Conservation (phyloP, 2,888 invertebrate genomes). For the Melitaea athalia region DNA sequence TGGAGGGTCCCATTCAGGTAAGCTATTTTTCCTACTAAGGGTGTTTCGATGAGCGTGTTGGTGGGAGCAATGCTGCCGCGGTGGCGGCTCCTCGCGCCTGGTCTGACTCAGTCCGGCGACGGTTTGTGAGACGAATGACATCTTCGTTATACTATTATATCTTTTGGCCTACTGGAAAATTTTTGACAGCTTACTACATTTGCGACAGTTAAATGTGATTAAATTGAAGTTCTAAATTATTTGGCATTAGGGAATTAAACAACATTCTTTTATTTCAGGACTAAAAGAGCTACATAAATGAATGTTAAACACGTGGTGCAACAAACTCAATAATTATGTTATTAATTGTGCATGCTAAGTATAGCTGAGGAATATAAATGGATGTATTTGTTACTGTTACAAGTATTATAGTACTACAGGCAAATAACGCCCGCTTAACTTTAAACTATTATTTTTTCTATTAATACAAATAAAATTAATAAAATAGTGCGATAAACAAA, state of each 20-base stretch:
- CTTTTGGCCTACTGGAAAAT: constrained; percentile 36
- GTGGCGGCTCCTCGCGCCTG: constrained; percentile 69
- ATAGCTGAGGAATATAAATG: background rate
- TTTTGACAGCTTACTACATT: constrained; percentile 11
- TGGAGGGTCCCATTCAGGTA: constrained; percentile 78
- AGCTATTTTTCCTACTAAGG: constrained; percentile 75
- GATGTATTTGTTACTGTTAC: constrained; percentile 2
- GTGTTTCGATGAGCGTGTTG: constrained; percentile 71
- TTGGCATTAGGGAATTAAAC: background rate
- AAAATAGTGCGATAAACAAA: too few relatives aligned
- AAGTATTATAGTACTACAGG: too few relatives aligned
- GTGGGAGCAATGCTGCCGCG: constrained; percentile 76
- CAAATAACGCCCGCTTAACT: too few relatives aligned
- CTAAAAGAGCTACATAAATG: too few relatives aligned
- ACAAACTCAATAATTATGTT: background rate
- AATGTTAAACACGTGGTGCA: too few relatives aligned
- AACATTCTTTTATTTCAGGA: too few relatives aligned
- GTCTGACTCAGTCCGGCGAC: constrained; percentile 78
- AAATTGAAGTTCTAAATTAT: background rate
- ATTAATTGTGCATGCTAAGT: background rate
- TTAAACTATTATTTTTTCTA: too few relatives aligned
- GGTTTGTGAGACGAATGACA: constrained; percentile 83
- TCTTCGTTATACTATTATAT: constrained; percentile 46
- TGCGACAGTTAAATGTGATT: background rate
- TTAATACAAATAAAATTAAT: too few relatives aligned